Base-by-base conservation (phyloP, 1,140 invertebrate species). In the Cataglyphis hispanica region DNA sequence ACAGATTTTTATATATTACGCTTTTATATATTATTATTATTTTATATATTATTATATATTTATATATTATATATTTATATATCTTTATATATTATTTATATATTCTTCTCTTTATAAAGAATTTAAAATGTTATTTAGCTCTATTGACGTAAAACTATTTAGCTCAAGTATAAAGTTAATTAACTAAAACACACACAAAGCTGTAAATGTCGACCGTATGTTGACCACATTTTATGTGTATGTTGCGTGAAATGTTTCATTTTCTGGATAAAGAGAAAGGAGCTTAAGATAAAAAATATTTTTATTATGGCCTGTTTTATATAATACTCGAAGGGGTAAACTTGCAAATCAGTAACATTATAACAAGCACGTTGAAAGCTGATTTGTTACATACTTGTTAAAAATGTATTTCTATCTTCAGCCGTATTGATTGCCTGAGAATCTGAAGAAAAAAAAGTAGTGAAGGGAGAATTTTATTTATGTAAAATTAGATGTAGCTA, bases 281-380 rank as follows among this genome's bases (percentile, higher is more conserved):
- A 25, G 40, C 37, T 46, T 64, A 64, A 64, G 50, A 46, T 27
- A 19, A 37, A 75, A 31, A 40, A 46, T 43, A 34, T 77, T 46
- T 64, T 3, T 64, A 40, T 25, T 43, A 25, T 76, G 16, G 16
- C 34, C 63, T 43, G 16, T 10, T 64, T 64, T 50, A 19, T n/a
- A 40, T 64, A 46, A 77, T 31, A 43, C 56, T 63, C 7, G 0
- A 2, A 8, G 27, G 11, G 7, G 3, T 0, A 63, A 77, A 13
- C 10, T 31, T 64, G 11, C 2, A 19, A 22, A 77, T 76, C 19
- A 63, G 16, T 25, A 31, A 63, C 60, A 19, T 64, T 77, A 77
- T 77, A 77, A 77, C 61, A 37, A 77, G 58, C 19, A 10, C 7
- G 27, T 6, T 43, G 75, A 31, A 77, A 77, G 75, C 75, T 64